phyloP scores from a whole-genome alignment of 2,113 vertebrate species.

The Felis catus region DNA sequence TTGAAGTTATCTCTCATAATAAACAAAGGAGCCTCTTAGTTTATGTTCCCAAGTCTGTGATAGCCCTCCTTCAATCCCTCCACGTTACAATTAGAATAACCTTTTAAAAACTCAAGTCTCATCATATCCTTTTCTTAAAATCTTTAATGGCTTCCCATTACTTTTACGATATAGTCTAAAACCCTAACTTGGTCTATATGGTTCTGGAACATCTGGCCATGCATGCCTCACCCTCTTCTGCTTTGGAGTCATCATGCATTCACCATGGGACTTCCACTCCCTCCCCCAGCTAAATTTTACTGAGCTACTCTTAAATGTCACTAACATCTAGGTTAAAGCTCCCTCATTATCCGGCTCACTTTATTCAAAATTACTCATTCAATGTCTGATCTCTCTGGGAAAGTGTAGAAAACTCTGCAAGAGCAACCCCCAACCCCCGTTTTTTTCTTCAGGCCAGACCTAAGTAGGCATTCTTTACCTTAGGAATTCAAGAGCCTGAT shows the following conservation, averaged over 20 bases:
- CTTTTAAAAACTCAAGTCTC: conserved; percentile 11
- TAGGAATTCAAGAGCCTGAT: not conserved
- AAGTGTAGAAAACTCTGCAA: not conserved
- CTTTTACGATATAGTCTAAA: not conserved
- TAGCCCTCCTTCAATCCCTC: not conserved
- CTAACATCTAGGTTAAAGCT: not conserved
- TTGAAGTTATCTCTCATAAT: not conserved
- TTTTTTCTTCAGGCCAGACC: not conserved
- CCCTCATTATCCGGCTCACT: not conserved
- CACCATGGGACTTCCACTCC: not conserved
- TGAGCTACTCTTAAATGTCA: conserved; percentile 23
- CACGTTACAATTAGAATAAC: not conserved
- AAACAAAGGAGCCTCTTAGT: not conserved
- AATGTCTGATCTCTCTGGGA: not conserved
- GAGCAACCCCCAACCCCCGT: not conserved
- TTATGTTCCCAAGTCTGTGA: not conserved
- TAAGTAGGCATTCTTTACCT: conserved; percentile 15
- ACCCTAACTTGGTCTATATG: not conserved
- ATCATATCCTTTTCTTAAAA: not conserved
- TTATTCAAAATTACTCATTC: conserved; percentile 14
- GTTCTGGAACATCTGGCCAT: not conserved
- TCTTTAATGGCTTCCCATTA: not conserved
- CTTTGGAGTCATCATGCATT: not conserved
- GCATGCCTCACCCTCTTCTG: not conserved
- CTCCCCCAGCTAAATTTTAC: not conserved